These are phyloP conservation scores for Parus major DNA, from an alignment of 2,113 vertebrate species.

Conservation along the genomic window DNA sequence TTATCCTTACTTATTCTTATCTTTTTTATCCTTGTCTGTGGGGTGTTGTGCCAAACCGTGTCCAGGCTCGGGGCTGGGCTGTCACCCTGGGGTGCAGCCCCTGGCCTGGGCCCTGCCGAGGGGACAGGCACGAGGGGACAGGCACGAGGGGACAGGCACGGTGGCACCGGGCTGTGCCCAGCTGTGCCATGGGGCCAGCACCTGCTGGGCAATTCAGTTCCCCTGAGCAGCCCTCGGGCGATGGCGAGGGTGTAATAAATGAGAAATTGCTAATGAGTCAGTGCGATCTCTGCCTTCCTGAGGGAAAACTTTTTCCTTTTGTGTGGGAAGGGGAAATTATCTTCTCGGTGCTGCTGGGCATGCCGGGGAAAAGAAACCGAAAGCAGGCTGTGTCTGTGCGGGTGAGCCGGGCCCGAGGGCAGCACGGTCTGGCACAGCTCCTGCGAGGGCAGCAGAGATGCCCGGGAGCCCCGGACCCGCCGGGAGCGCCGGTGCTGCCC, in stretches of 20 bases:
- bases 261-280: not conserved
- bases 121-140: not conserved
- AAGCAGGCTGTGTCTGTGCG: rapidly evolving
- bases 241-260: not conserved
- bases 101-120: rapidly evolving
- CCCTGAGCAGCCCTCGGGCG: not conserved
- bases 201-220: not conserved
- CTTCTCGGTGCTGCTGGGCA: rapidly evolving
- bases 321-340: not conserved
- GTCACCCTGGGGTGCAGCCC: not conserved
- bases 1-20: not conserved
- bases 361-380: slow-evolving; percentile 10
- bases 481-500: rapidly evolving
- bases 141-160: rapidly evolving
- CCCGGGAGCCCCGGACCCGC: not conserved
- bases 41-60: not conserved
- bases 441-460: not conserved
- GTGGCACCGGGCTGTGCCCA: not conserved
- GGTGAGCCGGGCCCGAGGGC: rapidly evolving
- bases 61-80: not conserved
- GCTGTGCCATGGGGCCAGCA: not conserved
- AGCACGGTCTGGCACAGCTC: rapidly evolving
- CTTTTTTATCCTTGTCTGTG: not conserved
- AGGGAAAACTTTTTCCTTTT: not conserved
- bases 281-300: not conserved